Base-by-base conservation (phyloP, 2,797 vertebrate species). In the Mus caroli region DNA sequence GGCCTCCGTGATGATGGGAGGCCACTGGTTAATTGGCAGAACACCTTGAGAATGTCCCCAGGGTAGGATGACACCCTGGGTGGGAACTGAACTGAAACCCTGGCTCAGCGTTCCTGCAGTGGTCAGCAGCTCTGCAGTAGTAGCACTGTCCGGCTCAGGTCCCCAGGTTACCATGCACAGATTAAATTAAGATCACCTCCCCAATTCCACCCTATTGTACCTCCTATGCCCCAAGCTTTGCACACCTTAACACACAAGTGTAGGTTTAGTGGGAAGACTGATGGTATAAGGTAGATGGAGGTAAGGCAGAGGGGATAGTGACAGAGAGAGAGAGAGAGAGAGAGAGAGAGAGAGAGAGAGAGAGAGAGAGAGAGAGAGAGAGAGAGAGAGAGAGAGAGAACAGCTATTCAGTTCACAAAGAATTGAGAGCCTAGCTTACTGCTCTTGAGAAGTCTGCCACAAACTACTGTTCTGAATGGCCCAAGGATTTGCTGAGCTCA, bases 321-420 rank as follows among this genome's bases (percentile, higher is more conserved):
- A 9, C n/a, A n/a, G n/a, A n/a, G n/a, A n/a, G n/a, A n/a, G n/a
- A n/a, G n/a, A n/a, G n/a, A n/a, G n/a, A n/a, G n/a, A n/a, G n/a
- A n/a, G n/a, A n/a, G 3, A 3, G 40, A 43, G 3, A 43, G 40
- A 3, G 40, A 43, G 40, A 43, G 40, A 43, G 40, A 43, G 40
- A 43, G 40, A 43, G 40, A 43, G 43, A 43, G 43, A 43, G 43
- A 43, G 43, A 43, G 43, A 43, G 43, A 43, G 43, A 43, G 43
- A 4, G 43, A 43, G 43, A 43, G 43, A 43, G 43, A 43, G 7
- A 78, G 9, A 12, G 28, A 54, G 78, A 91, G 37, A 77, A 34
- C 34, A 62, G 60, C 60, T n/a, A n/a, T 62, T 60, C 69, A 28
- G 37, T 85, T 94, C 91, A 78, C 69, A 52, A 73, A 88, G 94